phyloP scores from a whole-genome alignment of 2,888 invertebrate genomes.

The Chaitophorus viminalis region DNA sequence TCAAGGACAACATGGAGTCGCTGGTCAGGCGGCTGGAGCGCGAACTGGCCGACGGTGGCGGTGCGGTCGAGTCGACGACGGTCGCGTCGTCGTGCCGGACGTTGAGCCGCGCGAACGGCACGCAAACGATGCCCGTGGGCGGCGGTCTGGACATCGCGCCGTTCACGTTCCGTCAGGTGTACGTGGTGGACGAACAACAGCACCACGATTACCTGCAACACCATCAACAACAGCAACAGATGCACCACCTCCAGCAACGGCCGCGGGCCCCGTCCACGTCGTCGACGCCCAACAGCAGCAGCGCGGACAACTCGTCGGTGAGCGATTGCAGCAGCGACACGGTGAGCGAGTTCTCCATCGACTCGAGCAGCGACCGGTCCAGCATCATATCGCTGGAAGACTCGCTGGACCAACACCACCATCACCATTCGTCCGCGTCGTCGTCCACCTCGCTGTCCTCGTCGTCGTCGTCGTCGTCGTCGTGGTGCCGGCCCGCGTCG shows the following conservation, averaged over 20 bases:
- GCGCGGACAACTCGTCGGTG: constrained; percentile 65
- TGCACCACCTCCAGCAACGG: constrained; percentile 62
- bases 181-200: constrained; percentile 67
- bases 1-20: constrained; percentile 69
- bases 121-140: constrained; percentile 68
- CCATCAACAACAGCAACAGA: constrained; percentile 65
- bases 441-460: background rate
- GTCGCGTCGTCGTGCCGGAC: constrained; percentile 58
- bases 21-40: constrained; percentile 68
- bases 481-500: constrained; percentile 33
- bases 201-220: constrained; percentile 65
- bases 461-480: constrained; percentile 16
- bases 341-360: constrained; percentile 70
- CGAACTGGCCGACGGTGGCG: constrained; percentile 31
- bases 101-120: constrained; percentile 66
- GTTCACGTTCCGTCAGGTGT: constrained; percentile 69
- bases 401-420: constrained; percentile 67
- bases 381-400: constrained; percentile 70
- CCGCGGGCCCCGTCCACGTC: constrained; percentile 62
- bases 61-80: background rate
- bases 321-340: constrained; percentile 69
- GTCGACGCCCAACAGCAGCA: constrained; percentile 58
- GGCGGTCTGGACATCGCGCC: constrained; percentile 40
- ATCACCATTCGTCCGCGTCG: constrained; percentile 15
- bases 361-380: constrained; percentile 70